Base-by-base conservation (phyloP, 2,113 vertebrate species). In the Bambusicola thoracicus region DNA sequence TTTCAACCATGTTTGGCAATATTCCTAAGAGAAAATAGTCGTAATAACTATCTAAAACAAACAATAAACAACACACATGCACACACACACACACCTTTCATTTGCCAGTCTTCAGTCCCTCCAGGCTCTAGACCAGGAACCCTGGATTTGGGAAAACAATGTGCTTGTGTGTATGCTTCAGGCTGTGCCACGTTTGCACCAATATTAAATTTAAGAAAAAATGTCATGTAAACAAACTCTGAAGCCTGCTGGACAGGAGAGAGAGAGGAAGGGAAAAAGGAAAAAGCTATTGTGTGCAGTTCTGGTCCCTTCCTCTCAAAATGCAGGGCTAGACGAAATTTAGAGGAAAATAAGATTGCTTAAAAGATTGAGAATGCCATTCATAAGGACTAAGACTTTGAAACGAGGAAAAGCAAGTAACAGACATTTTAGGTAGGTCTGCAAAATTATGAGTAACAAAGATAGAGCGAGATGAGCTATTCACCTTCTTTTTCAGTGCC, bases 41-140 rank as follows among this genome's bases (percentile, higher is more conserved):
- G 5, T 61, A 92, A 32, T 3, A 73, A 5, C 27, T 89, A 40
- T 11, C 53, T 6, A 53, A 70, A 79, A 30, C 22, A 8, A 30
- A 46, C 14, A 46, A 38, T 6, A 30, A n/a, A 10, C 16, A 46
- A 5, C 18, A 43, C 13, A 18, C 16, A 21, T 11, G 24, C 8
- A 5, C 3, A 4, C 27, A 1, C 13, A 19, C 7, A 4, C 27
- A 1, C 13, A 19, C 7, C 3, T 46, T 58, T 65, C 21, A 12
- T 59, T 80, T 84, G 34, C 14, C 34, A 48, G 0, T 10, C 48
- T 61, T 66, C 80, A n/a, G 7, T 53, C 38, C 8, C 69, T 43
- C 27, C 13, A 79, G 49, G 17, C 11, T 79, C 65, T 32, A 88
- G 51, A 75, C 62, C 5, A 78, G 15, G 8, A 74, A 59, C 8